Evolutionary conservation across 2,113 vertebrate genomes (phyloP).

Genomic region (Platanista minor): DNA sequence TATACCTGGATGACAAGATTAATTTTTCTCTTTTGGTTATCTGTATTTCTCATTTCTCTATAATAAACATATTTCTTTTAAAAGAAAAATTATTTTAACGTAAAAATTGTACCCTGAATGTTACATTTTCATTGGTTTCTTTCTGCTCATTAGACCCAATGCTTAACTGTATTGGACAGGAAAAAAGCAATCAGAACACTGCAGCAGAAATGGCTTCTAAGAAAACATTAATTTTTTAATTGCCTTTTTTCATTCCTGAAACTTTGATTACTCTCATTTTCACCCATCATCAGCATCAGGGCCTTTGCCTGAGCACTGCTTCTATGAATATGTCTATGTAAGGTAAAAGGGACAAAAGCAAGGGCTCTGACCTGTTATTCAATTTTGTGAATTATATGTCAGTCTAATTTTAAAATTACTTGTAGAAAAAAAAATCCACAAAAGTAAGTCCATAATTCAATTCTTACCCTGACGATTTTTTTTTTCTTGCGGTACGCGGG

Average conservation of each 20-base stretch:
- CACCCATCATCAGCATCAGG: background rate
- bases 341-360: background rate
- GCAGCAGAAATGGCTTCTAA: background rate
- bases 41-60: background rate
- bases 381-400: background rate
- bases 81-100: constrained; percentile 9
- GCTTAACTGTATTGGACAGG: background rate
- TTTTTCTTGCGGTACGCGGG: too few relatives aligned
- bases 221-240: background rate
- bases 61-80: background rate
- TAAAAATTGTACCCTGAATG: background rate
- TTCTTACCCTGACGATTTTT: background rate
- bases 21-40: constrained; percentile 6
- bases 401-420: constrained; percentile 31
- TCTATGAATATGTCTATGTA: background rate
- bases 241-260: constrained; percentile 8
- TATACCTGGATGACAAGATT: background rate
- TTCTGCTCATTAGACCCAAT: background rate
- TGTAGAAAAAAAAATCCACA: background rate
- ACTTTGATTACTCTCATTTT: background rate
- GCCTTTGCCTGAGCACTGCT: background rate
- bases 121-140: background rate
- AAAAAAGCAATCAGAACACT: background rate
- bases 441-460: constrained; percentile 1
- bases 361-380: background rate